These are phyloP conservation scores for Hippopotamus amphibius DNA, from an alignment of 2,113 vertebrate genomes.

Conservation along the genomic window DNA sequence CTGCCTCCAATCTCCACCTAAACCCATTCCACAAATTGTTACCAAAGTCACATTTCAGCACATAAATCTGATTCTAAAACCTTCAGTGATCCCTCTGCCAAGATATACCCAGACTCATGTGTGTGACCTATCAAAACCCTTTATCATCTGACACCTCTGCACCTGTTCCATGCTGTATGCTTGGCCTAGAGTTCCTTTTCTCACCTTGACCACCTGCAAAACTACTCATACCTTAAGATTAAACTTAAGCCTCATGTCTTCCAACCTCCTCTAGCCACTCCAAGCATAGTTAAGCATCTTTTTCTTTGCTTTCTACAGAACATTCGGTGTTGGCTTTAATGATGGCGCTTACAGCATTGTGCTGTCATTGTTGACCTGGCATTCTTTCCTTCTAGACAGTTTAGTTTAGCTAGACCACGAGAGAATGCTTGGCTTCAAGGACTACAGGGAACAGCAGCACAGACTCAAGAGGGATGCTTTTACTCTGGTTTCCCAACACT, in stretches of 20 bases:
- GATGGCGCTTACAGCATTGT: background rate
- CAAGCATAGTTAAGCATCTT: background rate
- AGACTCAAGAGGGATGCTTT: background rate
- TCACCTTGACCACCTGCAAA: background rate
- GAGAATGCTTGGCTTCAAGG: background rate
- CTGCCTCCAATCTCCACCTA: background rate
- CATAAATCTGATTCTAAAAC: slow-evolving; percentile 12
- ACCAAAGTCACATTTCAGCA: background rate
- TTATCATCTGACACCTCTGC: background rate
- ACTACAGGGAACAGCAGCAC: background rate
- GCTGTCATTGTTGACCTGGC: background rate
- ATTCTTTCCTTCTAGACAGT: background rate
- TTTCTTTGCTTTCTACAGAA: background rate
- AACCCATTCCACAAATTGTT: background rate
- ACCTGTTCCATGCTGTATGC: no score
- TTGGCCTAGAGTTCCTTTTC: background rate
- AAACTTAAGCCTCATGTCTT: background rate
- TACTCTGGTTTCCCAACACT: background rate
- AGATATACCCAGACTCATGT: background rate
- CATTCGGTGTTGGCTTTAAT: background rate
- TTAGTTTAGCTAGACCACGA: background rate
- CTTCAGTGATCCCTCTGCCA: background rate
- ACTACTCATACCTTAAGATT: background rate
- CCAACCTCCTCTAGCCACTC: background rate
- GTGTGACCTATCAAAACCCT: background rate